Conservation (phyloP, 2,797 vertebrate genomes). For the Neopelma chrysocephalum region DNA sequence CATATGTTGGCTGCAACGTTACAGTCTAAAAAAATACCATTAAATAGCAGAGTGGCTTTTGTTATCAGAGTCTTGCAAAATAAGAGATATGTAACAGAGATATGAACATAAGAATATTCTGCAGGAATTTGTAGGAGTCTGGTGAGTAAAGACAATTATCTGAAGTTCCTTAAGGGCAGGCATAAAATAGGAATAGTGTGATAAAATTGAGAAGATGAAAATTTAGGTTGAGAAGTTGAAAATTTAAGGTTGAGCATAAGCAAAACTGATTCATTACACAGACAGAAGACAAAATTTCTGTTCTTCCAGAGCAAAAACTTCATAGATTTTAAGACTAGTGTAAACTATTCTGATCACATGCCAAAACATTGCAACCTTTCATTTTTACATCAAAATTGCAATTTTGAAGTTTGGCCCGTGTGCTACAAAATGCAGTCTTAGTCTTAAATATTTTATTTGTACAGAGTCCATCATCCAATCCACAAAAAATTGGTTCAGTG, state of each 20-base stretch:
- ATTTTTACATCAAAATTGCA: not conserved
- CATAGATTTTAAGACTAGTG: not conserved
- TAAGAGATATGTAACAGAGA: not conserved
- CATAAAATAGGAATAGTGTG: not conserved
- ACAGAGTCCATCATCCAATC: not conserved
- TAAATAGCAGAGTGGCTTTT: not conserved
- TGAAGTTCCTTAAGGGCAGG: not conserved
- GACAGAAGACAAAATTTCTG: not conserved
- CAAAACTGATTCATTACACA: not conserved
- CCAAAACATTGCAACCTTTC: not conserved
- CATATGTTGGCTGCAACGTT: rapidly evolving
- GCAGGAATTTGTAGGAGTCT: not conserved
- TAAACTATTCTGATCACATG: not conserved
- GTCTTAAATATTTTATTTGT: not conserved
- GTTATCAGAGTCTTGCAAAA: not conserved
- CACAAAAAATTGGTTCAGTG: not conserved
- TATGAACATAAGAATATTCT: not conserved
- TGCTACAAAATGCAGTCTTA: not conserved
- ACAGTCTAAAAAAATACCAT: not conserved
- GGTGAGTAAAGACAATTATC: not conserved
- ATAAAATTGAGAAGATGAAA: not conserved
- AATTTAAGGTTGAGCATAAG: not conserved
- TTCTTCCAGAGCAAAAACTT: not conserved
- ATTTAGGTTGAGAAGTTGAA: not conserved
- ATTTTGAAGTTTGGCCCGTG: not conserved